phyloP scores from a whole-genome alignment of 2,797 vertebrate species.

The Sebastes ruberrimus region DNA sequence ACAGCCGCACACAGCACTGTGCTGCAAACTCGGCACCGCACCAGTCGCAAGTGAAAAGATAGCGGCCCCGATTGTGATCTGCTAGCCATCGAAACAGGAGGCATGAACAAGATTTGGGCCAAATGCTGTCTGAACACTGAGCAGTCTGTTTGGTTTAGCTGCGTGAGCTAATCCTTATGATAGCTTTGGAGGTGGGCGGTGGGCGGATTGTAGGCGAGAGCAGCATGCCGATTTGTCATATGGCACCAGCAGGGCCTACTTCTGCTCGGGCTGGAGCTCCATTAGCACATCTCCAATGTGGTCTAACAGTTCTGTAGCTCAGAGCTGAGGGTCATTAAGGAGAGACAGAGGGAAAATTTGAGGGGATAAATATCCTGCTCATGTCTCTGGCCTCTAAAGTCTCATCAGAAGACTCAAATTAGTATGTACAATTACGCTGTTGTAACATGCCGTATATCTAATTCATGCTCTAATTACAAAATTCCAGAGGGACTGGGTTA shows the following conservation, averaged over 20 bases:
- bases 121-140: slow-evolving; percentile 74
- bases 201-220: slow-evolving; percentile 80
- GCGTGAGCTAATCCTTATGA: slow-evolving; percentile 80
- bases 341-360: slow-evolving; percentile 28
- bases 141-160: slow-evolving; percentile 77
- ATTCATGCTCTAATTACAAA: slow-evolving; percentile 74
- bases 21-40: slow-evolving; percentile 52
- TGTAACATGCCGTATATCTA: slow-evolving; percentile 53
- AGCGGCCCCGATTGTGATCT: slow-evolving; percentile 56
- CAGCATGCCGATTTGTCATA: slow-evolving; percentile 82
- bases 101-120: slow-evolving; percentile 68
- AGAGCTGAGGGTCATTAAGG: slow-evolving; percentile 56
- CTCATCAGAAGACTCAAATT: slow-evolving; percentile 43
- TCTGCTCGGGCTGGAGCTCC: slow-evolving; percentile 75
- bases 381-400: slow-evolving; percentile 38
- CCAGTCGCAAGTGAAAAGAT: slow-evolving; percentile 54
- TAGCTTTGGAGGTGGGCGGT: slow-evolving; percentile 80
- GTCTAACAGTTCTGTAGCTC: slow-evolving; percentile 68
- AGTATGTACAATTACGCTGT: slow-evolving; percentile 42
- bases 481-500: slow-evolving; percentile 67
- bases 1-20: slow-evolving; percentile 27
- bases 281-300: slow-evolving; percentile 76
- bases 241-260: slow-evolving; percentile 78
- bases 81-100: slow-evolving; percentile 71
- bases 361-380: slow-evolving; percentile 39